Base-by-base conservation (phyloP, 2,888 invertebrate species). In the Drosophila putrida region DNA sequence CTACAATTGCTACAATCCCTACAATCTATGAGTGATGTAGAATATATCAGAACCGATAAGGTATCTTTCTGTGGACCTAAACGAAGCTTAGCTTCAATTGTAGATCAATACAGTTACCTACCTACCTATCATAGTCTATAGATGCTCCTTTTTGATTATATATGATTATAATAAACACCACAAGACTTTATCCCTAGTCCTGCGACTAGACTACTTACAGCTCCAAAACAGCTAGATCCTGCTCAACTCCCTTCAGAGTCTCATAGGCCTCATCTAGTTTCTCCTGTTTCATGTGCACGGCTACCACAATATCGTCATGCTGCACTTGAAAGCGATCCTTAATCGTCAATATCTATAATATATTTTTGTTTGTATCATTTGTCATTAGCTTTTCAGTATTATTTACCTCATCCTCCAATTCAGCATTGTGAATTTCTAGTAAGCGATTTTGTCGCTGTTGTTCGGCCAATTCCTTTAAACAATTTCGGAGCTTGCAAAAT, bases 371-470 rank as follows among this genome's bases (percentile, higher is more conserved):
- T 20, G 20, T 20, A 20, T 20, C 1, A 11, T 4, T 35, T 9
- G 11, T 15, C 6, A 9, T 8, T n/a, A 13, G 4, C 13, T n/a
- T 62, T 3, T 33, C 11, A 6, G 11, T 25, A n/a, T n/a, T n/a
- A n/a, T n/a, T n/a, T n/a, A 78, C 76, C 44, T 80, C 58, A 31
- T 75, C 53, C 38, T 64, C 65, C 11, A 80, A 53, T 6, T 78
- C 63, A 11, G 25, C 41, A 43, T 78, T 81, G 0, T 27, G 20
- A 4, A 53, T 28, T 36, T 80, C 73, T 4, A 80, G 44, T 0
- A 39, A 1, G 0, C 36, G 25, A 39, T 60, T 55, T 0, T 51
- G 28, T 6, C 58, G 57, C 47, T 80, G 81, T 13, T 78, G 59
- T 0, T 72, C 13, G 11, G 75, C 76, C 43, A 75, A 51, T 25